Base-by-base conservation (phyloP, 2,888 invertebrate species). In the Lithosia quadra region DNA sequence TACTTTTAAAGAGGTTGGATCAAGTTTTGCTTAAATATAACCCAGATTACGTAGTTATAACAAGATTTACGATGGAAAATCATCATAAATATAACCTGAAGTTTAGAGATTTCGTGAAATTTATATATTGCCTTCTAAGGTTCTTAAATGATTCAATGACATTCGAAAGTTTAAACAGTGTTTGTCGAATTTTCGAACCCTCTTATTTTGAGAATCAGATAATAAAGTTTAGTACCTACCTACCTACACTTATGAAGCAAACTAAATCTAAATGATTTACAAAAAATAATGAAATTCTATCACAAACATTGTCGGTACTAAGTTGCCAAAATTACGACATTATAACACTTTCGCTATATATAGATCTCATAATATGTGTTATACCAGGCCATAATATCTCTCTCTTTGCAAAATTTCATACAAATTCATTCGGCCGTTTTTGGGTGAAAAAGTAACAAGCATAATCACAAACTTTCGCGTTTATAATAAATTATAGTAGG, bases 51-150 rank as follows among this genome's bases (percentile, higher is more conserved):
- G 18, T 49, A 49, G 49, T 49, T 49, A 49, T n/a, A 49, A 49
- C 57, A 58, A 58, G 33, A 58, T 58, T 58, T 58, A 58, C 28
- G 18, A 58, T 36, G 33, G 59, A 49, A 55, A 63, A n/a, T 49
- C 18, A 49, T 49, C 49, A 49, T 49, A 49, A 43, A 43, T 3
- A 18, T 43, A 49, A n/a, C 49, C 49, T 49, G 49, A 49, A 73
- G 66, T 65, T 69, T 60, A 49, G 43, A 71, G 59, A 57, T 67
- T 63, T 61, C 34, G 57, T 53, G 10, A 22, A 49, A 49, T 43
- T 2, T 18, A 43, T 43, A 18, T 49, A 49, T 49, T 49, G n/a
- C 49, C n/a, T 49, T 49, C 15, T 18, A 49, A 49, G 18, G n/a
- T 49, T 49, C 1, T 49, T 49, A n/a, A 49, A n/a, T 49, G 49